A percentile compares a stretch with the other conserved stretches of the same genome.
phyloP scores from a whole-genome alignment of 2,888 invertebrate genomes.

The Amblyjoppa fuscipennis region DNA sequence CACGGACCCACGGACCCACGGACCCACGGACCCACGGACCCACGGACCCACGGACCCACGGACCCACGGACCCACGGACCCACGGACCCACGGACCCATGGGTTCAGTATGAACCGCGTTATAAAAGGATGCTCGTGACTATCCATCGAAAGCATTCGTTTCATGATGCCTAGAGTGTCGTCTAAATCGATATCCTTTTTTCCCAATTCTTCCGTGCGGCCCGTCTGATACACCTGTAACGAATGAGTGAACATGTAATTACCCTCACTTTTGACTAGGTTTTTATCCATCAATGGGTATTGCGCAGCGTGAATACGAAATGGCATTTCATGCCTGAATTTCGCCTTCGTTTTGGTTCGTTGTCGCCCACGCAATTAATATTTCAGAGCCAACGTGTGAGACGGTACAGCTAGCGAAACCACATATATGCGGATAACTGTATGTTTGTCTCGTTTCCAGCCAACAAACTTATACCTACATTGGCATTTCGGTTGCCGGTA shows the following conservation, averaged over 20 bases:
- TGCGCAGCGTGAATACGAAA: slow-evolving; percentile 16
- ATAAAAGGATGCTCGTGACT: too few relatives aligned
- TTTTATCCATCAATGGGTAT: slow-evolving; percentile 16
- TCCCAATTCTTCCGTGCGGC: slow-evolving; percentile 22
- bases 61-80: too few relatives aligned
- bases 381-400: slow-evolving; percentile 30
- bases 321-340: slow-evolving; percentile 42
- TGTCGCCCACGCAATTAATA: slow-evolving; percentile 39
- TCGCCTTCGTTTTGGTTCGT: slow-evolving; percentile 11
- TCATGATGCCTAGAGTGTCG: slow-evolving; percentile 37
- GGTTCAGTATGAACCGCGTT: too few relatives aligned
- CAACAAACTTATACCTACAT: slow-evolving; percentile 32
- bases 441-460: not conserved
- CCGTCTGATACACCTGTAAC: slow-evolving; percentile 24
- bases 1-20: too few relatives aligned
- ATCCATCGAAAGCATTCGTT: not conserved
- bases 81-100: too few relatives aligned
- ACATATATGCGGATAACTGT: not conserved
- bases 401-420: not conserved
- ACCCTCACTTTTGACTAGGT: slow-evolving; percentile 11
- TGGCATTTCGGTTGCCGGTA: slow-evolving; percentile 48
- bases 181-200: slow-evolving; percentile 28
- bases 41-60: too few relatives aligned
- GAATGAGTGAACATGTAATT: slow-evolving; percentile 51
- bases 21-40: too few relatives aligned